These are phyloP conservation scores for Thunnus thynnus DNA, from an alignment of 2,113 vertebrate species.

Conservation along the genomic window DNA sequence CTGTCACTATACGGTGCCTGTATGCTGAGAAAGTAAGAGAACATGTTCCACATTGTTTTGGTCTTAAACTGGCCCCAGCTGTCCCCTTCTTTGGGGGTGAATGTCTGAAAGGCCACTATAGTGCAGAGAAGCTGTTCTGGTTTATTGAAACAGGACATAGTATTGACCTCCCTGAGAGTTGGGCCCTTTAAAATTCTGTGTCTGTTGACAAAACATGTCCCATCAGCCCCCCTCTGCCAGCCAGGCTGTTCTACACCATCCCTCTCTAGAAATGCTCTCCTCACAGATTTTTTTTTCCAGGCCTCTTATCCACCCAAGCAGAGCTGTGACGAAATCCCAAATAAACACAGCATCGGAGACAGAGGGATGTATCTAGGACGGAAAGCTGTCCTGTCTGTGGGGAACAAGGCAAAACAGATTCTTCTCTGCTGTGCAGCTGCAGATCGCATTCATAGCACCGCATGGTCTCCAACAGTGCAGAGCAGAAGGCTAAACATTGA, in stretches of 20 bases:
- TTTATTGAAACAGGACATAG: slow-evolving; percentile 22
- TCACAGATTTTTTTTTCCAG: slow-evolving; percentile 13
- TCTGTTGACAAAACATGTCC: slow-evolving; percentile 53
- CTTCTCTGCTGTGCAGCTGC: slow-evolving; percentile 50
- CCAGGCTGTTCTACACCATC: slow-evolving; percentile 9
- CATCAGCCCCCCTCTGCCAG: not conserved
- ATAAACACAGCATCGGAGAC: slow-evolving; percentile 49
- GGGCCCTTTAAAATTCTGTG: slow-evolving; percentile 44
- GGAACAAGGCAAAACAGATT: slow-evolving; percentile 64
- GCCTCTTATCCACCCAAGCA: slow-evolving; percentile 18
- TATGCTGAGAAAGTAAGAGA: not conserved
- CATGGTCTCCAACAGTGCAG: slow-evolving; percentile 18
- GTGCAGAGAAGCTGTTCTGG: not conserved
- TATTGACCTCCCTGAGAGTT: not conserved
- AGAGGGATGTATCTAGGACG: slow-evolving; percentile 45
- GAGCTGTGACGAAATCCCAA: slow-evolving; percentile 40
- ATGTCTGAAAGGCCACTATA: not conserved
- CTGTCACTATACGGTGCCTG: not conserved
- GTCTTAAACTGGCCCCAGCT: not conserved
- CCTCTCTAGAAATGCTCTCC: not conserved
- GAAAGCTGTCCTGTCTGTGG: slow-evolving; percentile 48
- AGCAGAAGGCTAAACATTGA: slow-evolving; percentile 12
- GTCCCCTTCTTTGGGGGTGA: not conserved
- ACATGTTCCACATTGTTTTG: not conserved
- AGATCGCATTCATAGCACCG: not conserved